Conservation (phyloP, 2,113 vertebrate species). For the Castor canadensis region DNA sequence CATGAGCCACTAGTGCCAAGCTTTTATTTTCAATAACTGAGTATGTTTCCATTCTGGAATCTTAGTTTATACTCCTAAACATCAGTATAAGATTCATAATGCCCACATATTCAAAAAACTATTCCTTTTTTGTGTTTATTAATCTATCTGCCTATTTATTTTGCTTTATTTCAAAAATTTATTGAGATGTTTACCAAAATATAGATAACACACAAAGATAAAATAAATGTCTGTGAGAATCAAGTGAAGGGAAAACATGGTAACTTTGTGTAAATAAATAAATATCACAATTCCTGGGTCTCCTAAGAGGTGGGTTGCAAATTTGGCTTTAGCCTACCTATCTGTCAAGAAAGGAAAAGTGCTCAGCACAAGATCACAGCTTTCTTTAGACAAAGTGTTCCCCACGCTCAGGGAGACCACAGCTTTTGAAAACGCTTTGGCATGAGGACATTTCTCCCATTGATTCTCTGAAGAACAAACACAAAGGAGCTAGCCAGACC, state of each 20-base stretch:
- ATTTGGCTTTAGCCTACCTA: background rate
- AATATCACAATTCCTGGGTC: background rate
- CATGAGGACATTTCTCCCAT: slow-evolving; percentile 25
- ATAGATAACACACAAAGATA: background rate
- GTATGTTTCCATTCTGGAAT: background rate
- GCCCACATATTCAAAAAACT: background rate
- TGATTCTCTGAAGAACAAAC: slow-evolving; percentile 59
- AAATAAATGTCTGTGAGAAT: background rate
- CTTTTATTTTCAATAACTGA: background rate
- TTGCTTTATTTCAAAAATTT: background rate
- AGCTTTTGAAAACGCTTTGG: slow-evolving; percentile 55
- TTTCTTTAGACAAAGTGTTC: slow-evolving; percentile 23
- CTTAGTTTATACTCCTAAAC: background rate
- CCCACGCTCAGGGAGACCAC: background rate
- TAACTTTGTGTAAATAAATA: background rate
- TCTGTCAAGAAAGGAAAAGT: slow-evolving; percentile 11
- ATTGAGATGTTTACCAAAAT: background rate
- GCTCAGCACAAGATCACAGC: background rate
- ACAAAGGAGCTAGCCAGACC: slow-evolving; percentile 37
- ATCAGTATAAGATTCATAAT: background rate
- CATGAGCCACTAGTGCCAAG: too few relatives aligned
- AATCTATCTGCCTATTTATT: background rate
- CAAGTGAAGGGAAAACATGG: background rate
- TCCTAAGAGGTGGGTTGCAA: background rate
- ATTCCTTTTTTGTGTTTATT: background rate